Evolutionary conservation across 1,140 invertebrate genomes (phyloP).

Genomic region (Drosophila pruinosa): DNA sequence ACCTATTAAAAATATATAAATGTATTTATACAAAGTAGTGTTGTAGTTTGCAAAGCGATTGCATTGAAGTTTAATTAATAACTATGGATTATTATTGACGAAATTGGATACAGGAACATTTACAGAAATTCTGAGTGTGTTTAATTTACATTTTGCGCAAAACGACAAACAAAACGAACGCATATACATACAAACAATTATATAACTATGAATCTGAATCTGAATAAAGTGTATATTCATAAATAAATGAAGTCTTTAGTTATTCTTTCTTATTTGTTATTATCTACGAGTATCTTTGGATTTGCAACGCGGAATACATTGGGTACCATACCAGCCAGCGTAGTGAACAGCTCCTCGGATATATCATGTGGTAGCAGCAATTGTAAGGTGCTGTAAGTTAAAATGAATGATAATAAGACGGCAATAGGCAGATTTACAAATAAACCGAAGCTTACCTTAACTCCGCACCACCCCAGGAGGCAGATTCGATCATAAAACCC

Average conservation of each 20-base stretch:
- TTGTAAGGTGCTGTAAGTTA: slow-evolving; percentile 75
- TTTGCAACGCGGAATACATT: slow-evolving; percentile 96
- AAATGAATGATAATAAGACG: neutral
- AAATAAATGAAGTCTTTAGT: slow-evolving; percentile 56
- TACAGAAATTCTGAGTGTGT: slow-evolving; percentile 77
- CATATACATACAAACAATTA: slow-evolving; percentile 42
- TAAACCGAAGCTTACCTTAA: slow-evolving; percentile 85
- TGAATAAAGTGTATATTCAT: slow-evolving; percentile 78
- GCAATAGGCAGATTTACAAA: neutral
- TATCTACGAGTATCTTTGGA: slow-evolving; percentile 86
- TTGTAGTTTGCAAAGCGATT: slow-evolving; percentile 63
- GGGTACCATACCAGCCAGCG: slow-evolving; percentile 93
- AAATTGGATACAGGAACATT: slow-evolving; percentile 80
- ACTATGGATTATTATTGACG: slow-evolving; percentile 53
- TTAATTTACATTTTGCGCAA: slow-evolving; percentile 67
- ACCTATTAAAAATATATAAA: slow-evolving; percentile 53
- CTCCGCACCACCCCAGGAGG: slow-evolving; percentile 95
- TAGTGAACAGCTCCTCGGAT: slow-evolving; percentile 93
- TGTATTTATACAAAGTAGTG: slow-evolving; percentile 71
- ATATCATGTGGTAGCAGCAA: slow-evolving; percentile 88
- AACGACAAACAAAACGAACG: slow-evolving; percentile 59
- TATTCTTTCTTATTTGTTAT: slow-evolving; percentile 45
- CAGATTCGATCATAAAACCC: slow-evolving; percentile 99
- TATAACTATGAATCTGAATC: slow-evolving; percentile 63
- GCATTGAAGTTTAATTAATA: slow-evolving; percentile 43